Conservation (phyloP, 2,888 invertebrate species). For the Hecatera dysodea region DNA sequence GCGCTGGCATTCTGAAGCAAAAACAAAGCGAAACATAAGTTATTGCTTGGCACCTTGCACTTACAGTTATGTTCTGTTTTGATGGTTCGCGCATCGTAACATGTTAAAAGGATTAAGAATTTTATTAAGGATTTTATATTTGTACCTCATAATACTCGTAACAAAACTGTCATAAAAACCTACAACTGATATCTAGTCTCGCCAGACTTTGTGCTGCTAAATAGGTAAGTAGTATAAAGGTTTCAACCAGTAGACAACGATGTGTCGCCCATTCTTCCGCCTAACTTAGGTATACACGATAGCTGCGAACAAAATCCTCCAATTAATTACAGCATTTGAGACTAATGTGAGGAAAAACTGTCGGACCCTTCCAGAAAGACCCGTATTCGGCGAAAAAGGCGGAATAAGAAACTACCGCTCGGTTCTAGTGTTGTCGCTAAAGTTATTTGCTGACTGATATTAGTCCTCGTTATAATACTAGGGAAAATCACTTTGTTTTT, state of each 20-base stretch:
- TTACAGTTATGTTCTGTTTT: no score
- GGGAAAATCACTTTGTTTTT: constrained; percentile 36
- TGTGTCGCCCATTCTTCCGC: neutral
- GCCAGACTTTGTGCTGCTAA: neutral
- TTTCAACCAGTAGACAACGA: neutral
- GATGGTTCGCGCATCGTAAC: neutral
- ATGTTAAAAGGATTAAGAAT: no score
- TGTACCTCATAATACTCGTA: no score
- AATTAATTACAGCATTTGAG: constrained; percentile 46
- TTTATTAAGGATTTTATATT: no score
- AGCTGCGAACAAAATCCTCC: constrained; percentile 19
- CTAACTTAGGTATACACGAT: neutral
- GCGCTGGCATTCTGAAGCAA: constrained; percentile 95
- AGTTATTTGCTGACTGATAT: constrained; percentile 44
- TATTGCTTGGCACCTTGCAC: neutral
- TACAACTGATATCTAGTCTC: neutral
- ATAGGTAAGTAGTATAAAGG: no score
- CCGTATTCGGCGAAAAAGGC: constrained; percentile 20
- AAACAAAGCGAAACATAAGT: constrained; percentile 61
- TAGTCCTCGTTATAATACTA: constrained; percentile 50
- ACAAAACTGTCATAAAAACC: no score
- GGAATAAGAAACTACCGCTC: constrained; percentile 39
- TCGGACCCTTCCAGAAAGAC: constrained; percentile 34
- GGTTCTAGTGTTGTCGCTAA: constrained; percentile 40
- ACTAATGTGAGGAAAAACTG: constrained; percentile 49